These are phyloP conservation scores for Ara ararauna DNA, from an alignment of 2,797 vertebrate genomes.

Conservation along the genomic window DNA sequence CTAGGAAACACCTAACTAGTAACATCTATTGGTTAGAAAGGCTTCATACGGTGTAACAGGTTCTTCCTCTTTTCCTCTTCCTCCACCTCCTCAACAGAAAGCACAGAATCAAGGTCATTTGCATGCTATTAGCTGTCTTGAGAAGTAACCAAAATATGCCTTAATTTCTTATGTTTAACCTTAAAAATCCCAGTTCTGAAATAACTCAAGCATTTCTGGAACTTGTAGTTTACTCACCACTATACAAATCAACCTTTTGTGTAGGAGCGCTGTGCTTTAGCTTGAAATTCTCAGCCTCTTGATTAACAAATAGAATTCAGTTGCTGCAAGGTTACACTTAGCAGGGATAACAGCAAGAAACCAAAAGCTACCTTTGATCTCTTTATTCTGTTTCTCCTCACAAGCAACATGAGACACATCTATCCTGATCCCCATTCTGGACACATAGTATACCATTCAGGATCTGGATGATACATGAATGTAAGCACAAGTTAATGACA, in stretches of 20 bases:
- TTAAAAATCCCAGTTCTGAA: background rate
- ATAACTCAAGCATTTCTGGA: background rate
- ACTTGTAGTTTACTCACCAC: background rate
- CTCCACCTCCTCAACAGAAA: background rate
- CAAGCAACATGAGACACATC: background rate
- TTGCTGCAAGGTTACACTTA: background rate
- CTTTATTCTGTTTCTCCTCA: background rate
- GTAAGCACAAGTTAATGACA: background rate
- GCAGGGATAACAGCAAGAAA: background rate
- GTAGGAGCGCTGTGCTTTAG: background rate
- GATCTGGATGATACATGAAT: background rate
- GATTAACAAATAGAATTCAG: background rate
- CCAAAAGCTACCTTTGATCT: background rate
- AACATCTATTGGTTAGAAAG: background rate
- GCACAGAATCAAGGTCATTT: background rate
- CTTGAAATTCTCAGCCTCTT: fast-evolving
- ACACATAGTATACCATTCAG: background rate
- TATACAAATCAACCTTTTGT: background rate
- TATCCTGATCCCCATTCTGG: background rate
- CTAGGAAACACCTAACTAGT: background rate
- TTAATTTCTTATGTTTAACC: background rate
- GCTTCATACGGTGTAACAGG: background rate
- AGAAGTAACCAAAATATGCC: background rate
- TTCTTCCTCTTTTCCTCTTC: background rate
- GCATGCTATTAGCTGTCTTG: background rate